Evolutionary conservation across 2,888 invertebrate species (phyloP).

Genomic region (Lepas anatifera): DNA sequence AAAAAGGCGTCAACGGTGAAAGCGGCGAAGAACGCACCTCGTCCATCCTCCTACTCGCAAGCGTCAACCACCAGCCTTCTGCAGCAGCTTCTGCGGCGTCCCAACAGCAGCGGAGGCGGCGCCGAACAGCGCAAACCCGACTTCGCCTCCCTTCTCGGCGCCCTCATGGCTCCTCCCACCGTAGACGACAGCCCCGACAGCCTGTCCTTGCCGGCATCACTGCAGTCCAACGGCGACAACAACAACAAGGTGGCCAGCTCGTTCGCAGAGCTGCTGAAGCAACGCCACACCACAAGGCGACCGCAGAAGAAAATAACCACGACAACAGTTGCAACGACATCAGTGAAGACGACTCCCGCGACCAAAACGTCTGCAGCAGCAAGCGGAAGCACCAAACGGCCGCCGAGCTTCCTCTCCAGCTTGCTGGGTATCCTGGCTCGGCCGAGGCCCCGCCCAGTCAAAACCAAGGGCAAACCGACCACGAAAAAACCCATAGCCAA

Average conservation of each 20-base stretch:
- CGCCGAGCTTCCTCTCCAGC: constrained; percentile 6
- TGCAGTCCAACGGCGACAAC: too few species aligned
- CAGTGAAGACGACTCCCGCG: constrained; percentile 27
- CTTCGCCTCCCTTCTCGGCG: neutral
- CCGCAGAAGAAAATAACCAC: too few species aligned
- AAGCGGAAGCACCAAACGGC: too few species aligned
- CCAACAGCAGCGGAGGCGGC: neutral
- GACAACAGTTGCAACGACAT: too few species aligned
- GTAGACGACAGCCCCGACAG: neutral
- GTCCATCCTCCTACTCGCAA: neutral
- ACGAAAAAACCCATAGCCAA: too few species aligned
- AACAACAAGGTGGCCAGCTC: neutral
- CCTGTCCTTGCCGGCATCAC: neutral
- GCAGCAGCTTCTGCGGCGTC: constrained; percentile 2
- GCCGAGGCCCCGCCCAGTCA: neutral
- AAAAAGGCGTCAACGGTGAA: neutral
- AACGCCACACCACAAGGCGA: constrained; percentile 22
- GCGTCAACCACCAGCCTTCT: neutral
- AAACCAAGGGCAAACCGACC: neutral
- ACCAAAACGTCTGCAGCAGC: constrained; percentile 38
- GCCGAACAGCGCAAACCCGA: neutral
- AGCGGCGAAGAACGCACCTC: neutral
- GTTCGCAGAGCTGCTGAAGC: constrained; percentile 16
- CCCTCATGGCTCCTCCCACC: neutral
- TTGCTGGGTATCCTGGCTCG: neutral